phyloP scores from a whole-genome alignment of 2,797 vertebrate genomes.

The Myiotriccus ornatus region DNA sequence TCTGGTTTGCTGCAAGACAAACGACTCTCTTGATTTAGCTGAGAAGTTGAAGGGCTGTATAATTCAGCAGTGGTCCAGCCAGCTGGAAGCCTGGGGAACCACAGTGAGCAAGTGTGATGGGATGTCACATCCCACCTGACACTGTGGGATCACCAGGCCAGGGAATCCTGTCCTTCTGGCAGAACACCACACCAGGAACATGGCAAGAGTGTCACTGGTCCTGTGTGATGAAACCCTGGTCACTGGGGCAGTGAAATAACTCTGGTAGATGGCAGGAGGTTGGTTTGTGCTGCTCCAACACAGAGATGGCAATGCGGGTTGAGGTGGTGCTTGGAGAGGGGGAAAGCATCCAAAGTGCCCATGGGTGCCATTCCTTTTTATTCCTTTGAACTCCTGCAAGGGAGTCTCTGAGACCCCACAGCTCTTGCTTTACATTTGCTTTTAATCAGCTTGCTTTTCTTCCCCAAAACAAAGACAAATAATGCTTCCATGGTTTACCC shows the following conservation, averaged over 20 bases:
- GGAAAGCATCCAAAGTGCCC: background rate
- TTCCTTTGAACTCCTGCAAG: conserved; percentile 10
- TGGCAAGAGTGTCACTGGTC: fast-evolving
- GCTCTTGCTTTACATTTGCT: conserved; percentile 18
- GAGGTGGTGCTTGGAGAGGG: background rate
- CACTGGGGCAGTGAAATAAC: background rate
- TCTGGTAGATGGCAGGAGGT: background rate
- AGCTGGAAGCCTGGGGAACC: background rate
- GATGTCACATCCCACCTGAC: fast-evolving
- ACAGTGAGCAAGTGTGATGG: fast-evolving
- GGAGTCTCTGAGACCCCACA: background rate
- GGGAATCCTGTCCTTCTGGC: fast-evolving
- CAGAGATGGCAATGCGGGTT: fast-evolving
- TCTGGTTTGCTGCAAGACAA: background rate
- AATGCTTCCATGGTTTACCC: background rate
- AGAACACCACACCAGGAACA: fast-evolving
- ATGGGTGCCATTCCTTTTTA: background rate
- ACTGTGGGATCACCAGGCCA: fast-evolving
- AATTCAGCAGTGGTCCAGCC: background rate
- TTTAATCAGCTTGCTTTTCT: conserved; percentile 39
- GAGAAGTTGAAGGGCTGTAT: fast-evolving
- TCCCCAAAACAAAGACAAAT: conserved; percentile 4
- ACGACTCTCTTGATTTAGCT: background rate
- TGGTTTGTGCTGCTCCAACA: background rate
- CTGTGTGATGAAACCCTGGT: background rate